Percentiles rank a stretch among this genome's conserved stretches.
These are phyloP conservation scores for Oppia nitens DNA, from an alignment of 1,140 invertebrate genomes.

Conservation along the genomic window DNA sequence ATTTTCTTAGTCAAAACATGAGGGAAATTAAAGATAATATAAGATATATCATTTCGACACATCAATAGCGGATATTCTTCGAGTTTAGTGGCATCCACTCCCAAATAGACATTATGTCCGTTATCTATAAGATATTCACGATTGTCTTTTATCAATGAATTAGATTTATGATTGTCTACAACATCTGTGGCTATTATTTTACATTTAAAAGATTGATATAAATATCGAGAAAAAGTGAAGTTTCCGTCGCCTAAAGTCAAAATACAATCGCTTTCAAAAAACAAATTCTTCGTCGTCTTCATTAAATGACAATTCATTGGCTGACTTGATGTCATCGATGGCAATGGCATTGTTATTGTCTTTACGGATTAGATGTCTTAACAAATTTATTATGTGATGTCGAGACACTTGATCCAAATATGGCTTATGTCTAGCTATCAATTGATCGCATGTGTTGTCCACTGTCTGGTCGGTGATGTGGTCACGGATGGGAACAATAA, in stretches of 20 bases:
- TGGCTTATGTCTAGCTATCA: neutral
- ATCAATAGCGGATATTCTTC: neutral
- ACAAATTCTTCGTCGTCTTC: neutral
- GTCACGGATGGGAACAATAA: neutral
- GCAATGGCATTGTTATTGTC: neutral
- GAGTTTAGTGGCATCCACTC: neutral
- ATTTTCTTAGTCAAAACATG: neutral
- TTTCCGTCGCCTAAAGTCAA: neutral
- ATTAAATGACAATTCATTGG: neutral
- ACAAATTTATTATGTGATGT: neutral
- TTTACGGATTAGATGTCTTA: neutral
- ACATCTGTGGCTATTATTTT: neutral
- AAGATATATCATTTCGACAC: neutral
- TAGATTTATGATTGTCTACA: neutral
- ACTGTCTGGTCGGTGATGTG: neutral
- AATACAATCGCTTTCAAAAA: neutral
- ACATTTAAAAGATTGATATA: neutral
- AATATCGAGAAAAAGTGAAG: neutral
- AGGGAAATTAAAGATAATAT: neutral
- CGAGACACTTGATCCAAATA: neutral
- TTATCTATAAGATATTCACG: neutral
- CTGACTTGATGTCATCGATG: neutral
- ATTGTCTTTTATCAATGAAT: neutral
- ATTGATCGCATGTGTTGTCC: neutral
- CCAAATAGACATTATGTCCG: constrained; percentile 7